These are phyloP conservation scores for Diloba caeruleocephala DNA, from an alignment of 2,888 invertebrate genomes.

Conservation along the genomic window DNA sequence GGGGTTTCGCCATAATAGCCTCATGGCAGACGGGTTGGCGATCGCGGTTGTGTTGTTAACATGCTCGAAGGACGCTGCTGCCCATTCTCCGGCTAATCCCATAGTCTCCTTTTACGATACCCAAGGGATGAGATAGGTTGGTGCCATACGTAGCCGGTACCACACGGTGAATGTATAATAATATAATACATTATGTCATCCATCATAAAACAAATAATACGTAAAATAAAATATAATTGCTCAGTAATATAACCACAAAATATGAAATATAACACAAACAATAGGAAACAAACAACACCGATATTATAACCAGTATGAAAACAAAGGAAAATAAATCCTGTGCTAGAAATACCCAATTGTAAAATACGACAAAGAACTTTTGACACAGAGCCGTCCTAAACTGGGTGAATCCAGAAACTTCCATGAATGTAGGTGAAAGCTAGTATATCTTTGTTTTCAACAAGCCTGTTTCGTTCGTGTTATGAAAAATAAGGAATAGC, in stretches of 20 bases:
- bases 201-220: background rate
- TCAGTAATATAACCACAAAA: background rate
- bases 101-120: too few species aligned
- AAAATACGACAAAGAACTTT: constrained; percentile 50
- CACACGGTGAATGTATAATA: too few species aligned
- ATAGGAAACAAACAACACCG: background rate
- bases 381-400: constrained; percentile 42
- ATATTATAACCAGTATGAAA: constrained; percentile 9
- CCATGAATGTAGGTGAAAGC: constrained; percentile 49
- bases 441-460: constrained; percentile 50
- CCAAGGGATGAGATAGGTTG: too few species aligned
- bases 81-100: too few species aligned
- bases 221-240: background rate
- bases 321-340: constrained; percentile 31
- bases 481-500: constrained; percentile 38
- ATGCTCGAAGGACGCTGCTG: too few species aligned
- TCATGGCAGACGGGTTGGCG: too few species aligned
- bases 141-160: too few species aligned
- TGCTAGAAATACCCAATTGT: constrained; percentile 46
- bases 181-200: too few species aligned
- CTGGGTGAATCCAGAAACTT: constrained; percentile 54
- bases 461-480: constrained; percentile 17
- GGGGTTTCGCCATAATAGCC: too few species aligned
- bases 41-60: too few species aligned
- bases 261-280: background rate